A percentile compares a stretch with the other conserved stretches of the same genome.
Conservation (phyloP, 2,113 vertebrate genomes). For the Hyperopisus bebe region DNA sequence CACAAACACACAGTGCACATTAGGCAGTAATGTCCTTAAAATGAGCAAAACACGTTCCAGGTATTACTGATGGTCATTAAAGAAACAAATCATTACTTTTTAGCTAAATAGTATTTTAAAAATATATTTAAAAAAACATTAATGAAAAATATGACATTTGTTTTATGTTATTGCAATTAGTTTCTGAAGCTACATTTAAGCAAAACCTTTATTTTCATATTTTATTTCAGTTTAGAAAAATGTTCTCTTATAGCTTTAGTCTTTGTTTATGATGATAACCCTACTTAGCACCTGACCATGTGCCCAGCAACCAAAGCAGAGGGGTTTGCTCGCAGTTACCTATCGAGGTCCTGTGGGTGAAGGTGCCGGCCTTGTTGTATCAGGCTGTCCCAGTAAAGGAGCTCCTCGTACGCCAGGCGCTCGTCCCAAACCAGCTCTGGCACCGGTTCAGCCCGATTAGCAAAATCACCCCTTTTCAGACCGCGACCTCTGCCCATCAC, state of each 20-base stretch:
- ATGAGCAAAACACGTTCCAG: neutral
- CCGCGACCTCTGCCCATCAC: constrained; percentile 22
- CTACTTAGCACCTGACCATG: neutral
- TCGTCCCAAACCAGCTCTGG: constrained; percentile 55
- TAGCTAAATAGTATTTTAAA: neutral
- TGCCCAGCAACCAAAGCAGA: neutral
- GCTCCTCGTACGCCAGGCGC: constrained; percentile 64
- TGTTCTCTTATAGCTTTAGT: neutral
- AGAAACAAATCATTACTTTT: neutral
- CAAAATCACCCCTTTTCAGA: constrained; percentile 29
- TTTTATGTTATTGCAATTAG: neutral
- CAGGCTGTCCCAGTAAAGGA: constrained; percentile 67
- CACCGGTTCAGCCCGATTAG: constrained; percentile 18
- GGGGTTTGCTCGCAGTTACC: constrained; percentile 43
- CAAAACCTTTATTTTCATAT: neutral
- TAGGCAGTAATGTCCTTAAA: neutral
- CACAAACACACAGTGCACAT: neutral
- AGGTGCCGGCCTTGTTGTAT: constrained; percentile 60
- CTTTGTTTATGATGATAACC: neutral
- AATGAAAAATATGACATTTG: neutral
- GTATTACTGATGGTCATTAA: neutral
- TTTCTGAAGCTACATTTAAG: neutral
- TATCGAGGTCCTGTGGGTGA: constrained; percentile 58
- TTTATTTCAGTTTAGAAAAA: neutral
- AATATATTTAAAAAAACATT: neutral